Evolutionary conservation across 2,888 invertebrate genomes (phyloP).

Genomic region (Criorhina ranunculi): DNA sequence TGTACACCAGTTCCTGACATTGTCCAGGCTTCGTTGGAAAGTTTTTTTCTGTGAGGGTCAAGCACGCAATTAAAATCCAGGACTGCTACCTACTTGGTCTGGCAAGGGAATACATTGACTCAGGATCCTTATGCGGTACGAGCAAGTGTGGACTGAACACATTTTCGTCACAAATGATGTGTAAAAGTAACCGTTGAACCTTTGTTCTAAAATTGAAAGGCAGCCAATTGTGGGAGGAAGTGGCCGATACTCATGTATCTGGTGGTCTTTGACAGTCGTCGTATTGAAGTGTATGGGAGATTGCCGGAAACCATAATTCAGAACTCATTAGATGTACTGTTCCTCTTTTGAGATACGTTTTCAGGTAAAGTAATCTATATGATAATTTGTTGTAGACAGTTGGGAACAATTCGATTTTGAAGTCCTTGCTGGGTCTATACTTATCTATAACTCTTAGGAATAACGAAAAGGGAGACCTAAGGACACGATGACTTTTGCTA

Average conservation of each 20-base stretch:
- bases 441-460: too few species aligned
- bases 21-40: slow-evolving; percentile 2
- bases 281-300: background rate
- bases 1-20: slow-evolving; percentile 37
- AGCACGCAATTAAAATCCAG: slow-evolving; percentile 45
- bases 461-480: too few species aligned
- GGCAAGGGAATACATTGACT: background rate
- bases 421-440: too few species aligned
- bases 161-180: slow-evolving; percentile 10
- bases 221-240: slow-evolving; percentile 24
- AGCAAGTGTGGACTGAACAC: background rate
- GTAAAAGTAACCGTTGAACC: background rate
- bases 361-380: background rate
- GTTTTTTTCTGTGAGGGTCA: slow-evolving; percentile 7
- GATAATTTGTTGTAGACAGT: too few species aligned
- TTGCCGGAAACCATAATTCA: background rate
- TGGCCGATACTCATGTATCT: background rate
- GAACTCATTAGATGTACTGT: background rate
- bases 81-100: background rate
- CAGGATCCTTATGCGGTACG: slow-evolving; percentile 10
- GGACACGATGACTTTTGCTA: too few species aligned
- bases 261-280: background rate
- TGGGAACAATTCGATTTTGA: too few species aligned
- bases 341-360: background rate
- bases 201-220: slow-evolving; percentile 15